Base-by-base conservation (phyloP, 2,888 invertebrate species). In the Limenitis camilla region DNA sequence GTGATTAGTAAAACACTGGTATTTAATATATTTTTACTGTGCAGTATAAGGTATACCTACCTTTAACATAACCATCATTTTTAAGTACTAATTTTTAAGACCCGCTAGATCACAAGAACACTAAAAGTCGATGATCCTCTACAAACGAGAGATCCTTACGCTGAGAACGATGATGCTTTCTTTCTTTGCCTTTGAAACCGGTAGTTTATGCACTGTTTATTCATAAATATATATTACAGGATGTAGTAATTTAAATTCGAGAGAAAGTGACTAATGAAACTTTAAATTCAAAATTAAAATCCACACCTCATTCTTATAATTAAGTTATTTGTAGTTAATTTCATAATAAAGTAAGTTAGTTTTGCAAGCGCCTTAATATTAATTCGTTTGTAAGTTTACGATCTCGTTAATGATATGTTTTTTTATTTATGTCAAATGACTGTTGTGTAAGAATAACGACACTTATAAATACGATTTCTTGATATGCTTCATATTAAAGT, bases 121-220 rank as follows among this genome's bases (percentile, higher is more conserved):
- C 54, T 53, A 31, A 54, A 57, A 52, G 46, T 40, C 49, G 52
- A 55, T 52, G 55, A 45, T 42, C 47, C 52, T 47, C 49, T 47
- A 55, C 45, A 44, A 40, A 49, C 29, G 43, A 57, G 55, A 47
- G 57, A 40, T 43, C 43, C 49, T 52, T 40, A 39, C 32, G n/a
- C 28, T 19, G 43, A 56, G 49, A 57, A 33, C 38, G 49, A 35
- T 55, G 49, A 41, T 52, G 55, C 40, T 43, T 43, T 36, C 9
- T 52, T 40, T 47, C 49, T 53, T 38, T 35, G 9, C 31, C 10
- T n/a, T 9, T 27, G 42, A 49, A 36, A 32, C 30, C 31, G 36
- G 11, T 28, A 30, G 38, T 48, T 51, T 48, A 35, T 40, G 29
- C 28, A 11, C 36, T 48, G 43, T 40, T 39, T 11, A 43, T 19